These are phyloP conservation scores for Chydorus sphaericus DNA, from an alignment of 2,888 invertebrate species.

Conservation along the genomic window DNA sequence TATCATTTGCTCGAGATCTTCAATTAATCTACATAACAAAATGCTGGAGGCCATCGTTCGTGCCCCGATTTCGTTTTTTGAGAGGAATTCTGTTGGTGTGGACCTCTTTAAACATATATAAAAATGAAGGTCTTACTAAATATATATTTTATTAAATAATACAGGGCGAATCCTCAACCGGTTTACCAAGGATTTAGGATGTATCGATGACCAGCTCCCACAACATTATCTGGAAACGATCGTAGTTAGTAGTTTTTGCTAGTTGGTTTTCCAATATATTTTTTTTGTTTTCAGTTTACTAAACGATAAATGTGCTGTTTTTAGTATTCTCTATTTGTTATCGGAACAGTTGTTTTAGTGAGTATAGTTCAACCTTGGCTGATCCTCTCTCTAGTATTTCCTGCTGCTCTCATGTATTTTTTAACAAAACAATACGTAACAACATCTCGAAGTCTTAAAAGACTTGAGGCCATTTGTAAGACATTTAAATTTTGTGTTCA, in stretches of 20 bases:
- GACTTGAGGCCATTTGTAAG: constrained; percentile 34
- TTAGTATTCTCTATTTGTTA: constrained; percentile 21
- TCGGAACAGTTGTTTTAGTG: constrained; percentile 35
- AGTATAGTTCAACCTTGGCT: constrained; percentile 29
- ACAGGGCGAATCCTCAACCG: constrained; percentile 2
- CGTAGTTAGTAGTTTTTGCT: constrained; percentile 13
- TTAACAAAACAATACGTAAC: constrained; percentile 31
- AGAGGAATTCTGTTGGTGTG: no score
- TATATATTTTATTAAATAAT: no score
- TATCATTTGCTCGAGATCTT: no score
- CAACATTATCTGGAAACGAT: background rate
- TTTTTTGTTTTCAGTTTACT: background rate
- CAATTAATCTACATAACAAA: no score
- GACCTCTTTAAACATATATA: no score
- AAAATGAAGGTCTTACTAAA: no score
- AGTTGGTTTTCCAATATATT: background rate
- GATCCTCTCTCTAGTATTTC: constrained; percentile 26
- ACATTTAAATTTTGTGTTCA: no score
- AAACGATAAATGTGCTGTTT: background rate
- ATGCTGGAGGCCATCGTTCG: no score
- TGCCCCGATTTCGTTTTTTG: no score
- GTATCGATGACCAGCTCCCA: constrained; percentile 7
- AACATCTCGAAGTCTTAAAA: constrained; percentile 33
- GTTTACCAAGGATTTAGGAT: constrained; percentile 4
- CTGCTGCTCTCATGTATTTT: constrained; percentile 28